Percentiles rank a stretch among this genome's conserved stretches.
These are phyloP conservation scores for Charanyca ferruginea DNA, from an alignment of 2,888 invertebrate species.

Conservation along the genomic window DNA sequence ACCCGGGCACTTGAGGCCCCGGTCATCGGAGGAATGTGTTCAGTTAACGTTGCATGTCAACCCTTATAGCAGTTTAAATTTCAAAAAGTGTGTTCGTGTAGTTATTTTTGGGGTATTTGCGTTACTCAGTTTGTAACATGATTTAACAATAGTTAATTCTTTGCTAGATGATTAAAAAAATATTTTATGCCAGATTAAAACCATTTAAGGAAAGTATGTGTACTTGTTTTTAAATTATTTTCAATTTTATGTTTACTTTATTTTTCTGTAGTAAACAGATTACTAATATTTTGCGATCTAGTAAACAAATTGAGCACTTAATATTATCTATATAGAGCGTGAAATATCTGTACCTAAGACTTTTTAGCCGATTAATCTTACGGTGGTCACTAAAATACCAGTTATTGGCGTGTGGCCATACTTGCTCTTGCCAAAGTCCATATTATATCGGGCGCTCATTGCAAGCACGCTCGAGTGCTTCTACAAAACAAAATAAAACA, in stretches of 20 bases:
- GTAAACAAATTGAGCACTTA: conserved; percentile 9
- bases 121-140: conserved; percentile 1
- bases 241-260: too few species aligned
- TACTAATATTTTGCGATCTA: conserved; percentile 1
- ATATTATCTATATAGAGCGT: conserved; percentile 28
- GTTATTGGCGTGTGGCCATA: conserved; percentile 65
- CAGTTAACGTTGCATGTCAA: conserved; percentile 69
- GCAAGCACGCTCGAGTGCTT: conserved; percentile 17
- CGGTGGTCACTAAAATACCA: conserved; percentile 56
- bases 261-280: background rate
- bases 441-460: conserved; percentile 43
- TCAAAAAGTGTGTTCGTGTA: conserved; percentile 41
- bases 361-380: conserved; percentile 57
- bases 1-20: conserved; percentile 53
- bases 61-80: conserved; percentile 57
- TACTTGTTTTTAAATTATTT: too few species aligned
- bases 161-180: background rate
- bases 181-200: too few species aligned
- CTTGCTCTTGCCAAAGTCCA: conserved; percentile 59
- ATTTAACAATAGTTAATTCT: background rate
- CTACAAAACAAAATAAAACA: conserved; percentile 25
- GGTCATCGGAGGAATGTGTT: conserved; percentile 76
- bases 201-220: too few species aligned
- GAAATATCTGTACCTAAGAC: conserved; percentile 41
- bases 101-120: conserved; percentile 25